Evolutionary conservation across 1,140 invertebrate species (phyloP).

Genomic region (Thalassaphorura encarpata): DNA sequence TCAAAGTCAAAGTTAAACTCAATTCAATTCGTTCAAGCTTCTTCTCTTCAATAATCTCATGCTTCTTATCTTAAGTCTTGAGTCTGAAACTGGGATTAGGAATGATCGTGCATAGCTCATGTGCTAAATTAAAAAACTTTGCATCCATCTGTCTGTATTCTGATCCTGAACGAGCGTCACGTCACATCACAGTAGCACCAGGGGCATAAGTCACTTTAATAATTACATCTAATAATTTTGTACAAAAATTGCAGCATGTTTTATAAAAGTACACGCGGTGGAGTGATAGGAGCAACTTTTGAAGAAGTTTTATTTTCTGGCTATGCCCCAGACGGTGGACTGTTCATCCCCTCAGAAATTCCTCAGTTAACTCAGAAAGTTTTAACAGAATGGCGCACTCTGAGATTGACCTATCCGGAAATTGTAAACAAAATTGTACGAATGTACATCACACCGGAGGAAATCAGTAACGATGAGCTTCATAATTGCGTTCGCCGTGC

Average conservation of each 20-base stretch:
- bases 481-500: conserved; percentile 1
- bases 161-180: no score
- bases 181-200: no score
- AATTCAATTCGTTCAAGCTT: no score
- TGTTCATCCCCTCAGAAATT: conserved; percentile 40
- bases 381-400: conserved; percentile 36
- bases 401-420: conserved; percentile 36
- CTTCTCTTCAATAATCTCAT: no score
- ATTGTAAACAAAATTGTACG: conserved; percentile 38
- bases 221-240: background rate
- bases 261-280: conserved; percentile 40
- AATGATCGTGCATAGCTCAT: background rate
- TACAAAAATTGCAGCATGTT: conserved; percentile 36
- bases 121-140: no score
- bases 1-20: no score
- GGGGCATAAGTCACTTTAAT: background rate
- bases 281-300: conserved; percentile 33
- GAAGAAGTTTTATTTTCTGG: conserved; percentile 40
- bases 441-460: conserved; percentile 38
- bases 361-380: conserved; percentile 35
- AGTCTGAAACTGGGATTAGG: background rate
- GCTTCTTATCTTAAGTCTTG: no score
- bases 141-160: no score
- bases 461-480: conserved; percentile 36
- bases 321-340: conserved; percentile 41